Percentiles rank a stretch among this genome's conserved stretches.
Conservation (phyloP, 2,888 invertebrate species). For the Himalopsyche anomala region DNA sequence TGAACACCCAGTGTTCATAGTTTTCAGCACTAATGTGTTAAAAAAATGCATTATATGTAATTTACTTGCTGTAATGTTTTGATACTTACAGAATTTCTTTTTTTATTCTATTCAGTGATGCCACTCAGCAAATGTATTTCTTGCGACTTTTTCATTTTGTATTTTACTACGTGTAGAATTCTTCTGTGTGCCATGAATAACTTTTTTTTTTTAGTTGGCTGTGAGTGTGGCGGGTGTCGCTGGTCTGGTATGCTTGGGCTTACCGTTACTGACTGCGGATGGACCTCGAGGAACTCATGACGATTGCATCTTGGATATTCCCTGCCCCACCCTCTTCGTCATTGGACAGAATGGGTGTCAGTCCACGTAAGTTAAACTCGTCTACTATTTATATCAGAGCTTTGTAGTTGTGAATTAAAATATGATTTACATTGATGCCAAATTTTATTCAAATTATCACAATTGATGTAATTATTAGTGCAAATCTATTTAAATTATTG, state of each 20-base stretch:
- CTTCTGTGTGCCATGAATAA: not conserved
- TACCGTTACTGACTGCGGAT: conserved; percentile 81
- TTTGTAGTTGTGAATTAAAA: not conserved
- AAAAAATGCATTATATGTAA: too few species aligned
- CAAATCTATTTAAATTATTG: too few species aligned
- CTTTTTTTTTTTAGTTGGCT: conserved; percentile 56
- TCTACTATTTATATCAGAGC: not conserved
- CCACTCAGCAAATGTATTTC: too few species aligned
- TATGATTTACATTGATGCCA: too few species aligned
- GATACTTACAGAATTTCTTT: too few species aligned
- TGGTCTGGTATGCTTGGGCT: conserved; percentile 83
- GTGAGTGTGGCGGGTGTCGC: conserved; percentile 71
- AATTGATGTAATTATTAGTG: too few species aligned
- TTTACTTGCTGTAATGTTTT: too few species aligned
- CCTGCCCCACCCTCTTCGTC: conserved; percentile 80
- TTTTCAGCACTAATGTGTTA: too few species aligned
- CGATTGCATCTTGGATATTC: conserved; percentile 78
- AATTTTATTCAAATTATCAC: too few species aligned
- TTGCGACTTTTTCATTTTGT: too few species aligned
- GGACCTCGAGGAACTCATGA: conserved; percentile 81
- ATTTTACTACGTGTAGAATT: not conserved
- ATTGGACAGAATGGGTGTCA: conserved; percentile 78
- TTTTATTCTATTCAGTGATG: too few species aligned
- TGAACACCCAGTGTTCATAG: too few species aligned
- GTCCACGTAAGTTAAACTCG: conserved; percentile 63